Base-by-base conservation (phyloP, 2,888 invertebrate genomes). In the Bombylius discolor region DNA sequence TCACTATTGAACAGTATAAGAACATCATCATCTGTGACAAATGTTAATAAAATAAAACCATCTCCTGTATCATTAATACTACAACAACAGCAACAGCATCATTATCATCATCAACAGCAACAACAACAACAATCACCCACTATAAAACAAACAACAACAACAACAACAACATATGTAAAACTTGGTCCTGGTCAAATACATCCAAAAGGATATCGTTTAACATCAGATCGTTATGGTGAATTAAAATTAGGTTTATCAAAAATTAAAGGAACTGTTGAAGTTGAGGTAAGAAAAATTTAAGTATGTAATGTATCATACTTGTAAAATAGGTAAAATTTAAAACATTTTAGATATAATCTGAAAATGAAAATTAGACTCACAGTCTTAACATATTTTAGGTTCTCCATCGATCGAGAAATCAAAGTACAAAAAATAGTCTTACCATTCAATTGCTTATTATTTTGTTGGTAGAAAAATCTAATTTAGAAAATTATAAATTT, bases 221-320 rank as follows among this genome's bases (percentile, higher is more conserved):
- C 79, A 64, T 81, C 82, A 67, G 81, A 82, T 57, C 83, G 83
- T 64, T 79, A 82, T 59, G 89, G 92, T 5, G 90, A 92, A 74
- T 81, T 95, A 63, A 89, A 89, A 70, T 78, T 95, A 71, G 90
- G 90, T 58, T 83, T 95, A 65, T 81, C 88, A 67, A 87, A 94
- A 79, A 85, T 89, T 68, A 94, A 94, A 76, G 93, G 93, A 65
- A 89, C 89, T 65, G 80, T 95, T 59, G 93, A 94, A 72, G 87
- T 95, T 33, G 93, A 94, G 78, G 81, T 80, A 47, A 69, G 65
- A 23, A 23, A 23, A 23, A 23, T 23, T 23, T 23, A 23, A 23
- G 3, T 23, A 3, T n/a, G n/a, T n/a, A n/a, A n/a, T n/a, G n/a
- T n/a, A n/a, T n/a, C n/a, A n/a, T n/a, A n/a, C n/a, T n/a, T n/a